Percentiles rank a stretch among this genome's conserved stretches.
Evolutionary conservation across 92 coral and sea anemone genomes (phyloP).

Genomic region (Porites cylindrica): DNA sequence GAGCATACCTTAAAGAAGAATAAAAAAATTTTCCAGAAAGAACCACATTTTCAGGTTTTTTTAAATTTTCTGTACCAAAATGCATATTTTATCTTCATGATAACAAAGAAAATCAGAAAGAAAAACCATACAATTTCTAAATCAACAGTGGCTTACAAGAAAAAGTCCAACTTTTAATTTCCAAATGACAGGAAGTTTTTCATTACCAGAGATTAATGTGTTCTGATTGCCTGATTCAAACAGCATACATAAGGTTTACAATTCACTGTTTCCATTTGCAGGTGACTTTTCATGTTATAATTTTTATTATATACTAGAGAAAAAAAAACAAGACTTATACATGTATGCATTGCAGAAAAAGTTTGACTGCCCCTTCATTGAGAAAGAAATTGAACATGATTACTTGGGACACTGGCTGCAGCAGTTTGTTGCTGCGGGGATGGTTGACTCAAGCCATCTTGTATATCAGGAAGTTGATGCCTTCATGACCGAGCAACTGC

Average conservation of each 20-base stretch:
- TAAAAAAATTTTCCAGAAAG: no score
- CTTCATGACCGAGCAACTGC: slow-evolving; percentile 60
- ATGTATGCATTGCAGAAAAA: slow-evolving; percentile 13
- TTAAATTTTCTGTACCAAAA: not conserved
- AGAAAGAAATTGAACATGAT: slow-evolving; percentile 47
- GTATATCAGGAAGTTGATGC: slow-evolving; percentile 67
- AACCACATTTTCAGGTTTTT: no score
- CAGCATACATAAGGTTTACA: slow-evolving; percentile 14
- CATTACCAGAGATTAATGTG: slow-evolving; percentile 10
- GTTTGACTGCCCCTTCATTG: slow-evolving; percentile 63
- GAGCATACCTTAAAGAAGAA: no score
- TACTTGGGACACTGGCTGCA: slow-evolving; percentile 67
- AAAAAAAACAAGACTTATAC: not conserved
- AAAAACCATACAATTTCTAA: slow-evolving; percentile 1
- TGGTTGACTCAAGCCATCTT: slow-evolving; percentile 55
- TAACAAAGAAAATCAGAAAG: not conserved
- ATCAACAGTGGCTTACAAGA: slow-evolving; percentile 9
- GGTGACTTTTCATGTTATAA: not conserved
- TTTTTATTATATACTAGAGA: slow-evolving; percentile 1
- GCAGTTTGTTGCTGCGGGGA: slow-evolving; percentile 56
- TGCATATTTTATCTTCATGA: no score
- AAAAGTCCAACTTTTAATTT: slow-evolving; percentile 7
- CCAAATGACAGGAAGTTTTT: slow-evolving; percentile 8
- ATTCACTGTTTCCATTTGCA: slow-evolving; percentile 8
- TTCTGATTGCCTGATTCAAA: slow-evolving; percentile 14